Conservation (phyloP, 35 echinoderm and acorn worm genomes). For the Diadema setosum region DNA sequence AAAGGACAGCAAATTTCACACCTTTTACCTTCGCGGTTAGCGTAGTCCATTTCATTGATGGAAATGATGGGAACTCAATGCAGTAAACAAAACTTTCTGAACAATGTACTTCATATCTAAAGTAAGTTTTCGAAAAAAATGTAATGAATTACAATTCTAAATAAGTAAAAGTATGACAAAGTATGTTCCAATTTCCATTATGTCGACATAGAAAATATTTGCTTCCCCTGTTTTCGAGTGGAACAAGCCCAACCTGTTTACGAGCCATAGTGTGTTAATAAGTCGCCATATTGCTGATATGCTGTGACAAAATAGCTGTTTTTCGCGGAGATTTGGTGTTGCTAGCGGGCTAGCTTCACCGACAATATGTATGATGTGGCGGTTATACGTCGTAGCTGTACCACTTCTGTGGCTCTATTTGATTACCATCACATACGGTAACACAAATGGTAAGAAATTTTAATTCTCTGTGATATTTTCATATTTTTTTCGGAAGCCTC, state of each 20-base stretch:
- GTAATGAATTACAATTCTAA: too few species aligned
- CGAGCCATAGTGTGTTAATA: not conserved
- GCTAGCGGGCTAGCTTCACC: not conserved
- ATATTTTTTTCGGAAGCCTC: too few species aligned
- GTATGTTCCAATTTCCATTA: too few species aligned
- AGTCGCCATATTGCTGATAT: constrained; percentile 5
- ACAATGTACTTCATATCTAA: too few species aligned
- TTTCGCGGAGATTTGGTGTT: not conserved
- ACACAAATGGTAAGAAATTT: constrained; percentile 1
- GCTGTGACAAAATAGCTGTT: not conserved
- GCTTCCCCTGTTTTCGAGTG: not conserved
- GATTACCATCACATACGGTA: not conserved
- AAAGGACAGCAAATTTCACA: not conserved
- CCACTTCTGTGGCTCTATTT: not conserved
- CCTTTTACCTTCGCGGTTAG: constrained; percentile 3
- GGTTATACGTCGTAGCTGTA: not conserved
- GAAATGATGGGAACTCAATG: too few species aligned
- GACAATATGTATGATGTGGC: constrained; percentile 14
- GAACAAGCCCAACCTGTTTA: constrained; percentile 38
- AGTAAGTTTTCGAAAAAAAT: too few species aligned
- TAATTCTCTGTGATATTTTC: too few species aligned
- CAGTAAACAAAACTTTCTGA: too few species aligned
- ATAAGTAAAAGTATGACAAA: too few species aligned
- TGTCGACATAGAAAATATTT: not conserved
- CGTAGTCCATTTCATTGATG: not conserved